A percentile compares a stretch with the other conserved stretches of the same genome.
phyloP scores from a whole-genome alignment of 2,797 vertebrate genomes.

The Peromyscus melanophrys region DNA sequence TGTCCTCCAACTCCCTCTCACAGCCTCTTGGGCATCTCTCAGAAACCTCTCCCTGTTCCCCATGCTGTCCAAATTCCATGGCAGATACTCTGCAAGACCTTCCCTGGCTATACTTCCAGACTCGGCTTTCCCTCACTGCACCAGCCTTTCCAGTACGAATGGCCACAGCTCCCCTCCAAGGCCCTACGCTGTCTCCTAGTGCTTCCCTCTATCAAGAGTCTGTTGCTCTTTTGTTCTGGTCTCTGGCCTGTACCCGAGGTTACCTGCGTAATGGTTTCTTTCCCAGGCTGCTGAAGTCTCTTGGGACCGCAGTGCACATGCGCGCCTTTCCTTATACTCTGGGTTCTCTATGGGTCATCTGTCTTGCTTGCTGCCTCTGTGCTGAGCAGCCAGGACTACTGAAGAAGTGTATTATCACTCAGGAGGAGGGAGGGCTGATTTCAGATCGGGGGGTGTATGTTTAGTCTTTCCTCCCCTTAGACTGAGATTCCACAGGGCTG shows the following conservation, averaged over 20 bases:
- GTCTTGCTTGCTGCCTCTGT: background rate
- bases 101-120: too few species aligned
- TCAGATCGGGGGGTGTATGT: background rate
- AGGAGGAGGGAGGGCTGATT: background rate
- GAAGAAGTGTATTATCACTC: background rate
- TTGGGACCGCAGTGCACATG: fast-evolving
- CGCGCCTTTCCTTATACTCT: background rate
- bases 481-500: background rate
- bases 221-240: background rate
- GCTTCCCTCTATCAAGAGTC: too few species aligned
- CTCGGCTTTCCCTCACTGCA: background rate
- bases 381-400: background rate
- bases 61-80: background rate
- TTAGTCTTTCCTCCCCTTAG: background rate
- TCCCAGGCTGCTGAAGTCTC: background rate
- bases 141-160: background rate
- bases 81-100: background rate
- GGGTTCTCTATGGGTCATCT: background rate
- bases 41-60: background rate
- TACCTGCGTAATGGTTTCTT: background rate
- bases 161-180: background rate
- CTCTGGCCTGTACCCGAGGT: background rate
- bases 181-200: background rate
- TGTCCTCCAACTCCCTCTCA: background rate
- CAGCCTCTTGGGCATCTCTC: background rate